These are phyloP conservation scores for Galbula dea DNA, from an alignment of 2,113 vertebrate species.

Conservation along the genomic window DNA sequence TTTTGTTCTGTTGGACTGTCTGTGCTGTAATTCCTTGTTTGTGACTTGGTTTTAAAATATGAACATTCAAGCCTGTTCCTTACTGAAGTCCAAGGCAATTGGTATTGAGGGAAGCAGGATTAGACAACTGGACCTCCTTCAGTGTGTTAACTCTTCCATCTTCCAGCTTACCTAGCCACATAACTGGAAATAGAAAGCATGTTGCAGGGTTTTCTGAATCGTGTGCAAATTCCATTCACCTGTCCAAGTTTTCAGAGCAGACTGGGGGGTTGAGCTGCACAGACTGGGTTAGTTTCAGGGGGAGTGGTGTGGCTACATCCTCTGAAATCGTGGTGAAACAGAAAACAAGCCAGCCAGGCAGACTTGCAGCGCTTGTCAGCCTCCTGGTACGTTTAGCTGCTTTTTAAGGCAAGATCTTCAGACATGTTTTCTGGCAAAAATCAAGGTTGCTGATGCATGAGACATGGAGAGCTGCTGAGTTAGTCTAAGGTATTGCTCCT, in stretches of 20 bases:
- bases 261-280: not conserved
- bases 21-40: not conserved
- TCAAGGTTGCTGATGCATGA: not conserved
- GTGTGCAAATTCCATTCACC: constrained; percentile 11
- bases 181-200: not conserved
- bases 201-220: not conserved
- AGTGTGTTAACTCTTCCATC: not conserved
- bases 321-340: not conserved
- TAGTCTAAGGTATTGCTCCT: not conserved
- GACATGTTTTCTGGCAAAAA: not conserved
- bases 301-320: not conserved
- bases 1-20: not conserved
- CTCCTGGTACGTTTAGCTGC: not conserved
- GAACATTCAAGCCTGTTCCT: not conserved
- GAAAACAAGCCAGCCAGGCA: not conserved
- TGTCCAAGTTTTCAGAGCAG: not conserved
- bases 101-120: not conserved
- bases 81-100: not conserved
- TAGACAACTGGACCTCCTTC: not conserved
- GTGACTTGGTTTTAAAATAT: not conserved
- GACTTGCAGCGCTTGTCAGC: not conserved
- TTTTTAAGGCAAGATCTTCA: not conserved
- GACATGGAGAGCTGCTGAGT: not conserved
- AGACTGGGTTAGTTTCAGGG: not conserved
- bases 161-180: not conserved